Evolutionary conservation across 2,113 vertebrate species (phyloP).

Genomic region (Lamprotornis superbus): DNA sequence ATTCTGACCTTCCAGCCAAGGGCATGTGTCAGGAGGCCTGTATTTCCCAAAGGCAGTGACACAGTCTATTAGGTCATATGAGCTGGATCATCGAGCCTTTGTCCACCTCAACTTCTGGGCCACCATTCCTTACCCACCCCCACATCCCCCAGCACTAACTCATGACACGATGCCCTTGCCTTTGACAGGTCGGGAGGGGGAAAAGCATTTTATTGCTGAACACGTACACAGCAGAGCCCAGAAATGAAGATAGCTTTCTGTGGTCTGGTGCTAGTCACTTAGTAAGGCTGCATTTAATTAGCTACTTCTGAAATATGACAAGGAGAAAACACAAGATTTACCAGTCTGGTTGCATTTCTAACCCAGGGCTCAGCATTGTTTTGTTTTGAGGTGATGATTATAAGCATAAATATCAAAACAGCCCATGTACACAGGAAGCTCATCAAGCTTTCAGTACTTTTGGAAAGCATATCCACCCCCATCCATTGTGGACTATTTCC

Average conservation of each 20-base stretch:
- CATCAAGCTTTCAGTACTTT: background rate
- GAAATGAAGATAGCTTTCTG: background rate
- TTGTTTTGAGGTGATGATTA: background rate
- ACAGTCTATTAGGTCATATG: slow-evolving; percentile 54
- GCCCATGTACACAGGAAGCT: background rate
- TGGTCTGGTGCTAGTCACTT: slow-evolving; percentile 5
- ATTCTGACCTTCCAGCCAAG: slow-evolving; percentile 69
- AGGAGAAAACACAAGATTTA: slow-evolving; percentile 11
- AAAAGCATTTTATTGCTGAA: slow-evolving; percentile 50
- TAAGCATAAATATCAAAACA: background rate
- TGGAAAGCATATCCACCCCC: accelerated
- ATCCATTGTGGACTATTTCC: background rate
- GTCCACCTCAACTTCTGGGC: slow-evolving; percentile 50
- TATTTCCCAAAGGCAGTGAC: slow-evolving; percentile 63
- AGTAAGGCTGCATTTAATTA: slow-evolving; percentile 49
- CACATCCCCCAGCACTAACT: background rate
- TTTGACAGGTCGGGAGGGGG: slow-evolving; percentile 2
- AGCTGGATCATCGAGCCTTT: slow-evolving; percentile 30
- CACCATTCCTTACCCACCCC: slow-evolving; percentile 30
- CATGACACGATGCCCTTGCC: background rate
- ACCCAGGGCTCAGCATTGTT: background rate
- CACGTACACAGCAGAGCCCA: slow-evolving; percentile 6
- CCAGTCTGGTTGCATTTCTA: background rate
- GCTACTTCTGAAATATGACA: slow-evolving; percentile 6
- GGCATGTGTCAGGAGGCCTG: slow-evolving; percentile 42